phyloP scores from a whole-genome alignment of 2,888 invertebrate genomes.

The Pharmacophagus antenor region DNA sequence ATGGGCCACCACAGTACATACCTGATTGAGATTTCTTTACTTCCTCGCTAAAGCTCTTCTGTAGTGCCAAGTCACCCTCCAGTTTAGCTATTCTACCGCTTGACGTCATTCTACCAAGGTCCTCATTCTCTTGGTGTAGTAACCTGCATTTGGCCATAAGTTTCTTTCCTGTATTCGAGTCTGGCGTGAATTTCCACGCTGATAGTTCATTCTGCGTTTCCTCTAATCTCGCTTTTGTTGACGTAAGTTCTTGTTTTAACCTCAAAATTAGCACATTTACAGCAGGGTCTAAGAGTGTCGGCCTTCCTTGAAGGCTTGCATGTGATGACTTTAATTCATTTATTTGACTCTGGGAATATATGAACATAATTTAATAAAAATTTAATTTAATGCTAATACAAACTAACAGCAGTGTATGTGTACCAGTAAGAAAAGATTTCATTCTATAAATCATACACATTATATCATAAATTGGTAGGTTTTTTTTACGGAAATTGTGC shows the following conservation, averaged over 20 bases:
- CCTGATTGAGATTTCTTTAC: constrained; percentile 97
- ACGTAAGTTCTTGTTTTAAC: constrained; percentile 93
- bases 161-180: constrained; percentile 98
- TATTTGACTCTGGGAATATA: constrained; percentile 91
- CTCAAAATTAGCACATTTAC: constrained; percentile 96
- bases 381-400: no score
- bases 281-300: constrained; percentile 92
- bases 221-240: constrained; percentile 94
- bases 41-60: constrained; percentile 97
- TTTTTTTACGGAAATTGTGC: neutral
- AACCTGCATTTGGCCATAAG: constrained; percentile 98
- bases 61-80: constrained; percentile 96
- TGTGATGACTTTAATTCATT: constrained; percentile 95
- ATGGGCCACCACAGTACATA: constrained; percentile 51
- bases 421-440: neutral
- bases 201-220: constrained; percentile 98
- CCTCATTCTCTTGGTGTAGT: constrained; percentile 98
- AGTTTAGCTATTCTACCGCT: constrained; percentile 96
- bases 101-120: constrained; percentile 96
- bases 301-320: constrained; percentile 88
- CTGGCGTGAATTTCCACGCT: constrained; percentile 99
- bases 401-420: neutral
- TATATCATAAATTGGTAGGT: neutral
- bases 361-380: no score
- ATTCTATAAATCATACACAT: neutral